Evolutionary conservation across 1,140 invertebrate species (phyloP).

Genomic region (Paraescarpia echinospica): DNA sequence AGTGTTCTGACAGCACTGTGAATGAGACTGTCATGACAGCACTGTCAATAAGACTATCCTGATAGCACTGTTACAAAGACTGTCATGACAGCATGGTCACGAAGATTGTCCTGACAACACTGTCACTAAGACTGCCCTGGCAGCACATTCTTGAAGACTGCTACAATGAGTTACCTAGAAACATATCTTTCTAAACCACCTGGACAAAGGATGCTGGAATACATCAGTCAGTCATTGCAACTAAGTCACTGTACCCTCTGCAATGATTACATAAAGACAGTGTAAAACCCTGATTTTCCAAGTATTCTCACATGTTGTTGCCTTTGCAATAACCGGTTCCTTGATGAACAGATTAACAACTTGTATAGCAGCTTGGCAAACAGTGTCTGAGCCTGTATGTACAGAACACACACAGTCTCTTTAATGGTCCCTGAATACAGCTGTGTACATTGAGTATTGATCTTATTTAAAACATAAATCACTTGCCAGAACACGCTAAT

Average conservation of each 20-base stretch:
- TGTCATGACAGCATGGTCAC: no score
- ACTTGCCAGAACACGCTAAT: not conserved
- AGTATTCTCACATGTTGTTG: not conserved
- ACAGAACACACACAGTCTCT: not conserved
- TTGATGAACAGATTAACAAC: not conserved
- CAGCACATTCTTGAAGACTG: no score
- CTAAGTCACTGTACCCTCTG: not conserved
- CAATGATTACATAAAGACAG: not conserved
- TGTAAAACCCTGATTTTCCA: not conserved
- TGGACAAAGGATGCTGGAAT: no score
- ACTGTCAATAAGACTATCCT: no score
- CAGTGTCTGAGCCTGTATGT: not conserved
- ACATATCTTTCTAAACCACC: no score
- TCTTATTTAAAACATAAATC: not conserved
- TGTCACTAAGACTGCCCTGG: no score
- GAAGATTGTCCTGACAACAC: no score
- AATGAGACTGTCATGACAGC: no score
- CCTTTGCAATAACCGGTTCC: not conserved
- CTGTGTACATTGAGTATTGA: not conserved
- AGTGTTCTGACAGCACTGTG: no score
- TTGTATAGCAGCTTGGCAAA: not conserved
- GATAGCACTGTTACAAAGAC: no score
- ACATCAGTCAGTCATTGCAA: not conserved
- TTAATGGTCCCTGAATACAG: not conserved
- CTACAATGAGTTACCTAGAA: no score